A percentile compares a stretch with the other conserved stretches of the same genome.
These are phyloP conservation scores for Cotesia typhae DNA, from an alignment of 1,140 invertebrate species.

Conservation along the genomic window DNA sequence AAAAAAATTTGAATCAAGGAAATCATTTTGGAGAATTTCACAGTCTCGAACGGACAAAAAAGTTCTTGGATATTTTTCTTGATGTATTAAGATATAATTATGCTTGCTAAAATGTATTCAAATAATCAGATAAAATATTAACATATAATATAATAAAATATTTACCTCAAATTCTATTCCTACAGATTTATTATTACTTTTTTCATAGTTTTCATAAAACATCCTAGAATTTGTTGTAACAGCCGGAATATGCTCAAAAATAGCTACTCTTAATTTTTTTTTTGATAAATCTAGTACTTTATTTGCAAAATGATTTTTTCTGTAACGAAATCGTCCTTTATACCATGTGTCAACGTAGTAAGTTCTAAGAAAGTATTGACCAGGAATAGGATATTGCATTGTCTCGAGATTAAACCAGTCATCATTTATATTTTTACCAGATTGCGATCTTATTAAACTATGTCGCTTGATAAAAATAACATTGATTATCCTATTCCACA, in stretches of 20 bases:
- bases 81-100: too few relatives aligned
- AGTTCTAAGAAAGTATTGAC: constrained; percentile 64
- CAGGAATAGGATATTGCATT: constrained; percentile 73
- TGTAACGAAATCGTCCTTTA: constrained; percentile 68
- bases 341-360: constrained; percentile 73
- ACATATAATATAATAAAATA: constrained; percentile 13
- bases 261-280: constrained; percentile 68
- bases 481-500: constrained; percentile 81
- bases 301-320: constrained; percentile 66
- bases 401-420: constrained; percentile 76
- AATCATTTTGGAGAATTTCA: too few relatives aligned
- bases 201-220: constrained; percentile 52
- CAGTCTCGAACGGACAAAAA: too few relatives aligned
- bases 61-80: too few relatives aligned
- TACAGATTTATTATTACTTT: constrained; percentile 45
- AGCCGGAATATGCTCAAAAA: constrained; percentile 77
- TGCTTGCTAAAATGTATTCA: too few relatives aligned
- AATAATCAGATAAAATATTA: too few relatives aligned
- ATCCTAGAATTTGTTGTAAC: constrained; percentile 63
- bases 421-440: constrained; percentile 54
- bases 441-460: constrained; percentile 48
- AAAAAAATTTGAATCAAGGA: too few relatives aligned
- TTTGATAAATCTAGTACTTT: constrained; percentile 71
- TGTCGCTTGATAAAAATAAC: constrained; percentile 76
- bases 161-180: constrained; percentile 73